Evolutionary conservation across 2,113 vertebrate genomes (phyloP), one percentile per base, ranked within the genome.

Genomic region (Puffinus mauretanicus): DNA sequence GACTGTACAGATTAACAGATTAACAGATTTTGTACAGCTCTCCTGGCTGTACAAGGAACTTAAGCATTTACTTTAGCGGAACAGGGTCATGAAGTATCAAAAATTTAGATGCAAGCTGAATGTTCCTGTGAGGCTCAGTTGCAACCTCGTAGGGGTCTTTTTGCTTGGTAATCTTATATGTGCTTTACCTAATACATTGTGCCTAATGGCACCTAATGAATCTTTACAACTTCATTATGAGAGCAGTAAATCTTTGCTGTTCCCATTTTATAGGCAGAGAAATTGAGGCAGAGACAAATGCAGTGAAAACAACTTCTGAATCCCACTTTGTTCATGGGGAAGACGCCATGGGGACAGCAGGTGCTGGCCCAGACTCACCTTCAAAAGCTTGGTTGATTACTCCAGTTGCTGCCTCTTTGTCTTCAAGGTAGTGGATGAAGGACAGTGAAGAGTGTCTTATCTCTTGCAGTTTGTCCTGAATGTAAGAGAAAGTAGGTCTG

Each of bases 311-410:
- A 58, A 26, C 9, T 52, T 38, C 58, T 44, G 38, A n/a, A 71
- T 57, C 25, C 36, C 25, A 10, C 36, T 79, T 49, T 57, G 13
- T 20, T 58, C 15, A 10, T 2, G 9, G 44, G 46, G 21, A 36
- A 84, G 77, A 69, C 21, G 36, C 16, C 12, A 18, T 10, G 17
- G 18, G 40, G 51, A 54, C 5, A 52, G 60, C 1, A 9, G 20
- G 13, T 44, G 20, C 61, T 78, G 65, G 54, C 55, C 49, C 75
- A 83, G 57, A 90, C 94, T 97, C 82, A 98, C 98, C 96, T 96
- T 98, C 97, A 96, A 98, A 98, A 62, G 82, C 95, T 93, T 95
- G 80, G 75, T 98, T 98, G 82, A 96, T 57, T 67, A 98, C 24
- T 91, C 97, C 97, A 81, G 22, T 2, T 70, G 49, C 46, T 38